Evolutionary conservation across 2,113 vertebrate species (phyloP).

Genomic region (Shinisaurus crocodilurus): DNA sequence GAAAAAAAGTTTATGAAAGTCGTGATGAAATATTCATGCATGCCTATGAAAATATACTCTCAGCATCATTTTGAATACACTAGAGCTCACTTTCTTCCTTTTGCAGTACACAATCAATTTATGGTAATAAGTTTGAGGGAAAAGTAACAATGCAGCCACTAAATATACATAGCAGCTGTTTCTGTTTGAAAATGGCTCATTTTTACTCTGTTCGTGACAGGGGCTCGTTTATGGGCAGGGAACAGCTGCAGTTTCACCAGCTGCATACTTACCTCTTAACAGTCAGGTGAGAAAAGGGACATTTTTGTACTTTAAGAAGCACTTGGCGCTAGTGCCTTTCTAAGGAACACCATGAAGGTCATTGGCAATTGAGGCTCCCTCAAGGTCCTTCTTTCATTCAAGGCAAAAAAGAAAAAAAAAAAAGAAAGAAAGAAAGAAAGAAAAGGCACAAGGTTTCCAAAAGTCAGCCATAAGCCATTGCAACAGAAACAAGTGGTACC

Average conservation of each 20-base stretch:
- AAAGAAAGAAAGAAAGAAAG: not conserved
- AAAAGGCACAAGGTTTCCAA: conserved; percentile 50
- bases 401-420: not conserved
- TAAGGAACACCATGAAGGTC: conserved; percentile 71
- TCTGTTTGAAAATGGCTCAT: conserved; percentile 70
- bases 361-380: conserved; percentile 59
- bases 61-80: conserved; percentile 60
- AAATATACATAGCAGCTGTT: conserved; percentile 74
- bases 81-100: conserved; percentile 58
- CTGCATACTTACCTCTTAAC: conserved; percentile 63
- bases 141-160: conserved; percentile 53
- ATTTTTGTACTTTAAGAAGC: conserved; percentile 50
- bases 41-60: conserved; percentile 51
- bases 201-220: conserved; percentile 70
- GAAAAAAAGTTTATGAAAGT: conserved; percentile 66
- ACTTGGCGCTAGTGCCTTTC: conserved; percentile 52
- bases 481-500: conserved; percentile 60
- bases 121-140: conserved; percentile 67
- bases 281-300: conserved; percentile 49
- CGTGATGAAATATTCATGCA: conserved; percentile 59
- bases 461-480: conserved; percentile 53
- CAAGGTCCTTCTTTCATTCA: not conserved
- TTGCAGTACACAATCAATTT: conserved; percentile 63
- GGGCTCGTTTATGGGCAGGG: conserved; percentile 41
- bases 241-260: conserved; percentile 73